Percentiles rank a stretch among this genome's conserved stretches.
These are phyloP conservation scores for Schizopygopsis malacanthus DNA, from an alignment of 2,797 vertebrate species.

Conservation along the genomic window DNA sequence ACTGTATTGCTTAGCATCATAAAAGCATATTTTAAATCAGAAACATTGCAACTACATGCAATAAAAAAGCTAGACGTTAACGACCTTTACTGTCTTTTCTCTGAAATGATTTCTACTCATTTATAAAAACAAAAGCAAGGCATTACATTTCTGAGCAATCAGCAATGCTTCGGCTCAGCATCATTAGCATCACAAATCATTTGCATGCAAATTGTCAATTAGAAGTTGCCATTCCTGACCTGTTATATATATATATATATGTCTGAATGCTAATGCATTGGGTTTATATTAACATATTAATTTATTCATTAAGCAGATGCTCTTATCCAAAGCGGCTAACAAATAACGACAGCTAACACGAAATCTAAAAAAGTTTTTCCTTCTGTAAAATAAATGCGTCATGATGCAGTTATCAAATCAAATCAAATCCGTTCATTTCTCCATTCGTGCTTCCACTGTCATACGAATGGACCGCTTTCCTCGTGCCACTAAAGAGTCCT, in stretches of 20 bases:
- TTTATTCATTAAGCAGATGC: neutral
- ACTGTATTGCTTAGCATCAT: too few relatives aligned
- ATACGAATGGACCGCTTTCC: neutral
- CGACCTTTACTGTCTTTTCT: too few relatives aligned
- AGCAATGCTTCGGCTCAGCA: neutral
- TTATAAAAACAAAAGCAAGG: neutral
- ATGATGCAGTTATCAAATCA: neutral
- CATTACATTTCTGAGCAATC: neutral
- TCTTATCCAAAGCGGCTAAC: neutral
- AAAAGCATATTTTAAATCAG: too few relatives aligned
- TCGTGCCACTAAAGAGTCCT: neutral
- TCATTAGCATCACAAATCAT: conserved; percentile 3
- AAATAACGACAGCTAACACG: too few relatives aligned
- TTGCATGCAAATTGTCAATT: conserved; percentile 15
- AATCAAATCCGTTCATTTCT: neutral
- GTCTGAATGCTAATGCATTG: neutral
- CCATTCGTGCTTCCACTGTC: neutral
- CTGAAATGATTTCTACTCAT: too few relatives aligned
- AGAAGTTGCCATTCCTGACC: neutral
- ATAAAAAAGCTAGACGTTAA: too few relatives aligned
- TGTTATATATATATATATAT: neutral
- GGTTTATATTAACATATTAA: neutral
- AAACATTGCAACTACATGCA: too few relatives aligned
- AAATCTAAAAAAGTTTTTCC: neutral
- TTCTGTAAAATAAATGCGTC: neutral